Base-by-base conservation (phyloP, 2,888 invertebrate genomes). In the Cheiracanthium punctorium region DNA sequence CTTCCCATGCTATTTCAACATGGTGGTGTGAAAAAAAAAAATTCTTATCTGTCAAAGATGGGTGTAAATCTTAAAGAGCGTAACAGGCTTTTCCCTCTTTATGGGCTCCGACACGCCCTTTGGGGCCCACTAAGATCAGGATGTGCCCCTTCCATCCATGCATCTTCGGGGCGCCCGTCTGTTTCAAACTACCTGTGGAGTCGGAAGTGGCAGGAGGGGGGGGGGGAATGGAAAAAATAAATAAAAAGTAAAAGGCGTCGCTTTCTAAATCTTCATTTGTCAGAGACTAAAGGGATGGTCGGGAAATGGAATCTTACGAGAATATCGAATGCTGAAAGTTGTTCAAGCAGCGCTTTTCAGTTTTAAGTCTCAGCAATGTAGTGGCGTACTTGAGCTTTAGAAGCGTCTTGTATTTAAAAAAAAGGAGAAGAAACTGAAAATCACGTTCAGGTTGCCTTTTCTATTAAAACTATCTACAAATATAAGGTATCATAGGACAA, bases 71-170 rank as follows among this genome's bases (percentile, higher is more conserved):
- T 20, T 17, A 24, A n/a, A 58, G 24, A 7, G 1, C 12, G 24
- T 24, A 58, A 24, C 58, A 24, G 12, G 17, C 17, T 5, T 58
- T 48, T 24, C 17, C 24, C 24, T 58, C 58, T 58, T 58, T 20
- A 58, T 24, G 58, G 2, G 14, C 58, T 5, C 7, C 58, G 24
- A 24, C 20, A 20, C 20, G 5, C 24, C 58, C 58, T 24, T 58
- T 58, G 58, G 58, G 58, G 58, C 24, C 58, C 58, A 58, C 58
- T 58, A 58, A 58, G 58, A 58, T 58, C 58, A 58, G 24, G 58
- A 58, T 24, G 4, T 2, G 1, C 24, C 24, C 5, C 58, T 24
- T 58, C 20, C 24, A 5, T 1, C 24, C 24, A 58, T 58, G 58
- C 24, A 58, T 58, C 24, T 58, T 24, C 4, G 1, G 5, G 24